Base-by-base conservation (phyloP, 2,888 invertebrate species). In the Stenichneumon culpator region DNA sequence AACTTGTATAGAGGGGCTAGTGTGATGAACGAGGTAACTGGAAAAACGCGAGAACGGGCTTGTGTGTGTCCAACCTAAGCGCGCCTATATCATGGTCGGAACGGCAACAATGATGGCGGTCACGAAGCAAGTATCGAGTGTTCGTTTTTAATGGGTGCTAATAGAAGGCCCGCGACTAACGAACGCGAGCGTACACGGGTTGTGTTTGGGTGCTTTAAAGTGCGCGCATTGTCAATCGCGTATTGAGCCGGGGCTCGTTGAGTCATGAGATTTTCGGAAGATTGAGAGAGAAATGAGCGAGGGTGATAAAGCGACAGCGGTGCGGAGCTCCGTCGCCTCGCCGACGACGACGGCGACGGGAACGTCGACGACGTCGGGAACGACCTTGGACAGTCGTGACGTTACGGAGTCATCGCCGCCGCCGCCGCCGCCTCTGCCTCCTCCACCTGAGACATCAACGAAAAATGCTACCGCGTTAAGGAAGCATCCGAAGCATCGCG, bases 101-200 rank as follows among this genome's bases (percentile, higher is more conserved):
- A 89, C 88, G 87, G 89, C 88, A 89, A 89, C 89, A 92, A 92
- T 91, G 87, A 92, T 92, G 92, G 92, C 90, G 90, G 87, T 82
- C 83, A 72, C 77, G 88, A 87, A 88, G 87, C 87, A 84, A 89
- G 86, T 88, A 88, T 87, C 84, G 86, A 87, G 89, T 90, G 88
- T 88, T 87, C 88, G 89, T 86, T 88, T 89, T 88, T 87, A 87
- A 86, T 89, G 89, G 90, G 91, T 88, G 89, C 89, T 87, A 77
- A 82, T 83, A 86, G 70, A 82, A 80, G 73, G 79, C 73, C 81
- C 83, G 79, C 87, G 85, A 82, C 78, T 70, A 79, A 86, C 84
- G 83, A 82, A 86, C 86, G 82, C 67, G 82, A 65, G 72, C 67
- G 73, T 86, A 82, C 68, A 16, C 16, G 44, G 67, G 16, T 52